Evolutionary conservation across 2,888 invertebrate genomes (phyloP), one percentile per base, ranked within the genome.

Genomic region (Sisyra nigra): DNA sequence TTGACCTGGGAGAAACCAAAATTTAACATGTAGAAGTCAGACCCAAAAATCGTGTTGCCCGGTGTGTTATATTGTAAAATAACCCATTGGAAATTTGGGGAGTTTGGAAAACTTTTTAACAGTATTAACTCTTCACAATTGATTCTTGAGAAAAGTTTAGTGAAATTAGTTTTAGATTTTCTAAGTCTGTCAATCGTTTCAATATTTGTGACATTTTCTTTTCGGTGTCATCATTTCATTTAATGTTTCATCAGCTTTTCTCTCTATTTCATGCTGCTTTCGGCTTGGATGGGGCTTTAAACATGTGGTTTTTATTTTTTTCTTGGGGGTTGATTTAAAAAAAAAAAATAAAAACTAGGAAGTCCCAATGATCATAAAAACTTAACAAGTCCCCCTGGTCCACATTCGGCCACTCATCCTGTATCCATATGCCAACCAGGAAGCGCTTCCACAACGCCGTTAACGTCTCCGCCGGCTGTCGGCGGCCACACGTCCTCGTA

Each of bases 281-380:
- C 41, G 45, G 40, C 38, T 43, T 43, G 43, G 43, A 43, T 43
- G 37, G 31, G 32, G 29, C 40, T 40, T 40, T 18, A 2, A 18
- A 38, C 15, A 34, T 34, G 8, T 34, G n/a, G n/a, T 29, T 31
- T 30, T 8, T 29, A 30, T 40, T 40, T 5, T 40, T 19, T 30
- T 38, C 11, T 10, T n/a, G 6, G 32, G 10, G 13, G 32, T 41
- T 41, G 17, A 10, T 42, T 38, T 43, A 9, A 4, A 42, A 36
- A 24, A 43, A 29, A 41, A 50, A 50, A 48, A 37, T 40, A 47
- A 14, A 47, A 54, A 47, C 53, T 56, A 66, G 70, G 69, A 50
- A 70, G 73, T 53, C 65, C 71, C 48, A 66, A 69, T 53, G 71
- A 70, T 55, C 54, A 67, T 70, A 55, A 69, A 69, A 55, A 65